Conservation (phyloP, 2,797 vertebrate species). For the Fistularia tabacaria region DNA sequence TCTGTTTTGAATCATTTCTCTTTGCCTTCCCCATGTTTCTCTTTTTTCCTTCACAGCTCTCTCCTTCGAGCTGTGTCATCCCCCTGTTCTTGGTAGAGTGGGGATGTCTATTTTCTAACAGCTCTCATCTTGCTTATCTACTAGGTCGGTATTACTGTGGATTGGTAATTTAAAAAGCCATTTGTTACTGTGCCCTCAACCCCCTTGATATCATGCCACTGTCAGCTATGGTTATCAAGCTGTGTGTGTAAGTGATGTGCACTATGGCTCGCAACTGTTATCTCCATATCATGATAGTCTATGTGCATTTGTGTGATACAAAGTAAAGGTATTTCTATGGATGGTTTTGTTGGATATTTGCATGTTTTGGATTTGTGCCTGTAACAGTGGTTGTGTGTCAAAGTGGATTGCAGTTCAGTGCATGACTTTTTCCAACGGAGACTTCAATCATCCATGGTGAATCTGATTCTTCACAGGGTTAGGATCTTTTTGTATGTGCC, state of each 20-base stretch:
- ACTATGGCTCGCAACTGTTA: constrained; percentile 37
- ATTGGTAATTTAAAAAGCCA: constrained; percentile 46
- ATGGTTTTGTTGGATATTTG: constrained; percentile 38
- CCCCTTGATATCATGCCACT: constrained; percentile 42
- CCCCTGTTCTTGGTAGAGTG: constrained; percentile 64
- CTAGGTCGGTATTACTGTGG: constrained; percentile 80
- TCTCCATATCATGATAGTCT: constrained; percentile 46
- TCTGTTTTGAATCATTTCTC: constrained; percentile 47
- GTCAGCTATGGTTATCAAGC: constrained; percentile 52
- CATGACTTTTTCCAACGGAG: constrained; percentile 50
- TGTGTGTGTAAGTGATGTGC: constrained; percentile 41
- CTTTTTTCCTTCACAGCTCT: constrained; percentile 48
- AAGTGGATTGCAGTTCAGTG: constrained; percentile 43
- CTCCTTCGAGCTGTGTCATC: constrained; percentile 42
- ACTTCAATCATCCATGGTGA: constrained; percentile 24
- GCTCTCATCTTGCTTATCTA: constrained; percentile 67
- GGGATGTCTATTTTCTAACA: constrained; percentile 81
- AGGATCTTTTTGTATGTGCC: constrained; percentile 10
- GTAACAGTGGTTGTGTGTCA: constrained; percentile 48
- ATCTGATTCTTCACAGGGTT: constrained; percentile 33
- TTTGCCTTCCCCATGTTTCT: constrained; percentile 42
- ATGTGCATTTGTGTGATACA: constrained; percentile 11
- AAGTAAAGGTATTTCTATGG: constrained; percentile 21
- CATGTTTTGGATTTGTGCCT: constrained; percentile 54
- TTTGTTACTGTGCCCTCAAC: constrained; percentile 52